Base-by-base conservation (phyloP, 1,140 invertebrate genomes). In the Rhopalosiphum maidis region DNA sequence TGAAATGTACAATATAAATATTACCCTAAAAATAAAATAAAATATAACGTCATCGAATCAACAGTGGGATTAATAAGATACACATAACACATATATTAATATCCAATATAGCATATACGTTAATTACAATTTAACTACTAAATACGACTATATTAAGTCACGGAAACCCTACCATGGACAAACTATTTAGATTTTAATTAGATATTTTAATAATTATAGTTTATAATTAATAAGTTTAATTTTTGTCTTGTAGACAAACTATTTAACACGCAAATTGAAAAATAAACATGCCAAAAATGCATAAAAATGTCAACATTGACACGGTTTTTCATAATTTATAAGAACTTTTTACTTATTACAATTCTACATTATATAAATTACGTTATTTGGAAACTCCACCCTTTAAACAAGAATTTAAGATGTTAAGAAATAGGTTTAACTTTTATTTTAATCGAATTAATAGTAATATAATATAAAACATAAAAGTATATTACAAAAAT, bases 361-460 rank as follows among this genome's bases (percentile, higher is more conserved):
- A 54, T 4, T 54, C 54, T 89, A 89, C 35, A 89, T 37, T 55
- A 89, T 22, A 54, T 37, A 54, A 54, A 54, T 22, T 37, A 54
- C n/a, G 22, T 25, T 15, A 89, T 37, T 37, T 35, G 18, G 22
- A 54, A 89, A 55, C 48, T 37, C 21, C 22, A 25, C 48, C 87
- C 9, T 51, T 51, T 35, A 22, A 88, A 88, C 8, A 88, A 51
- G 30, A 88, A 88, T 51, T 89, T 55, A 54, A 54, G n/a, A 89
- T 89, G n/a, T 89, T 54, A 43, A 41, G 82, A 30, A n/a, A 30
- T 30, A 68, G 30, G 30, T 77, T n/a, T n/a, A 77, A 77, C 60
- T 92, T 91, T 83, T 83, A 83, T 92, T 92, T 82, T 85, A 82
- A 83, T 92, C 41, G 46, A 85, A 92, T 83, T 85, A 82, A 46